Evolutionary conservation across 1,140 invertebrate species (phyloP).

Genomic region (Pollicipes pollicipes): DNA sequence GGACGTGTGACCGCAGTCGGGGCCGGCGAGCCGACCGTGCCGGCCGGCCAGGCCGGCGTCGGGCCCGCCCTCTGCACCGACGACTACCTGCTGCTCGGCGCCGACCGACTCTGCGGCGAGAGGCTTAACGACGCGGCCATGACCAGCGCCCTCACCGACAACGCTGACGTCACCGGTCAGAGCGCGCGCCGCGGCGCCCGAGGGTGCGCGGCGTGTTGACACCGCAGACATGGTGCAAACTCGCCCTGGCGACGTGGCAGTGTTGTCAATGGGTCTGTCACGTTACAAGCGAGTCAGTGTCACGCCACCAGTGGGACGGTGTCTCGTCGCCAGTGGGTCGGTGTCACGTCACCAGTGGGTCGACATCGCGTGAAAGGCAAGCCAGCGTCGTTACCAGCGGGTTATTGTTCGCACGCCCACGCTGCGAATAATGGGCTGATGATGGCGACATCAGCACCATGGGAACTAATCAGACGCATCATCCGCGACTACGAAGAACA

Average conservation of each 20-base stretch:
- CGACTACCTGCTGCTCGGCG: slow-evolving; percentile 47
- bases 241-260: background rate
- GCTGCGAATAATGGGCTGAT: too few species aligned
- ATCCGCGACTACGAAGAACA: too few species aligned
- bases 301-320: too few species aligned
- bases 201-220: background rate
- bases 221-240: background rate
- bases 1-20: background rate
- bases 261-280: slow-evolving; percentile 1
- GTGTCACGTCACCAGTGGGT: background rate
- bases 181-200: too few species aligned
- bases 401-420: too few species aligned
- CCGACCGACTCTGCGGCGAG: slow-evolving; percentile 47
- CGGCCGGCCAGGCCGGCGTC: slow-evolving; percentile 31
- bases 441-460: too few species aligned
- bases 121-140: slow-evolving; percentile 47
- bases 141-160: slow-evolving; percentile 38
- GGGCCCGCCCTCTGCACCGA: slow-evolving; percentile 19
- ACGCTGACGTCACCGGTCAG: slow-evolving; percentile 44
- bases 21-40: slow-evolving; percentile 23
- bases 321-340: background rate
- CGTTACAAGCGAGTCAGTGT: too few species aligned
- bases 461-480: too few species aligned
- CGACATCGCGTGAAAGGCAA: background rate
- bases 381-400: too few species aligned